These are phyloP conservation scores for Pomacea maculata DNA, from an alignment of 1,140 invertebrate genomes.

Conservation along the genomic window DNA sequence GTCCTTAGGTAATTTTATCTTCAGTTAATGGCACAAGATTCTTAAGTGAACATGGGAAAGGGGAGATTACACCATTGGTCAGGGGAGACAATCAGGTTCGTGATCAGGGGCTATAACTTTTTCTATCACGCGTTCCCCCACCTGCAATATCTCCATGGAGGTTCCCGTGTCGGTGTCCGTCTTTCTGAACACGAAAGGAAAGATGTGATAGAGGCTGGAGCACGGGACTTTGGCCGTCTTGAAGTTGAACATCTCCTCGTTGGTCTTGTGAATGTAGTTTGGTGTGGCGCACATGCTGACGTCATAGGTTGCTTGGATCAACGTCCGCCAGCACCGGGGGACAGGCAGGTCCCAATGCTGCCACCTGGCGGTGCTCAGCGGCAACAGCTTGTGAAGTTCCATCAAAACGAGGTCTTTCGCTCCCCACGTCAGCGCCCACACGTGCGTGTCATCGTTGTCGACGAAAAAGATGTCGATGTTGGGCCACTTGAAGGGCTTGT, in stretches of 20 bases:
- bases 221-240: conserved; percentile 21
- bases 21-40: too few relatives aligned
- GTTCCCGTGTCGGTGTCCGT: background rate
- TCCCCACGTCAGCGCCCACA: conserved; percentile 47
- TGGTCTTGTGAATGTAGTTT: conserved; percentile 40
- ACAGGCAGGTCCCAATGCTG: conserved; percentile 39
- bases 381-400: conserved; percentile 46
- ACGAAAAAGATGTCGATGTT: conserved; percentile 60
- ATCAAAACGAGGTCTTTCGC: conserved; percentile 35
- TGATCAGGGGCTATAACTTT: conserved; percentile 3
- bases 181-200: conserved; percentile 40
- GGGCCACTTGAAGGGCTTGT: conserved; percentile 47
- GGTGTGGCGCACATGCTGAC: conserved; percentile 30
- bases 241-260: conserved; percentile 7
- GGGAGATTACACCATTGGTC: too few relatives aligned
- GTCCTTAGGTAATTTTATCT: too few relatives aligned
- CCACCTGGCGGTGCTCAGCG: conserved; percentile 41
- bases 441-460: conserved; percentile 49
- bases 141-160: conserved; percentile 4
- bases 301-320: conserved; percentile 38
- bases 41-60: too few relatives aligned
- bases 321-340: conserved; percentile 30
- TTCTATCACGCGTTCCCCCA: conserved; percentile 4
- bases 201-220: conserved; percentile 25
- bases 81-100: too few relatives aligned